Evolutionary conservation across 2,888 invertebrate species (phyloP), one percentile per base, ranked within the genome.

Genomic region (Philereme vetulata): DNA sequence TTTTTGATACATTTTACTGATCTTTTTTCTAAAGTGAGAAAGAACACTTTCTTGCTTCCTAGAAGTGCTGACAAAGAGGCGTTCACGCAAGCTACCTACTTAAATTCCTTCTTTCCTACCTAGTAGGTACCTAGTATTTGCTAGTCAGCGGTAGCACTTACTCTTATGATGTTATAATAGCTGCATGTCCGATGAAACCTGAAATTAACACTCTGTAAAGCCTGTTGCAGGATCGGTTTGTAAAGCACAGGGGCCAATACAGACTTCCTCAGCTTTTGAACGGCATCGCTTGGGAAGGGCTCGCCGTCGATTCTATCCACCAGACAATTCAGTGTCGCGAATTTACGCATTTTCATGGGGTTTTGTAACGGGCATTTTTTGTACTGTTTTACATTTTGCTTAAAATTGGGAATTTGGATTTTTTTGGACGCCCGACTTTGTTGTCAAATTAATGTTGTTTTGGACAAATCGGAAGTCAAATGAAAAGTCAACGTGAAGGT

Each of bases 131-230:
- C 4, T 35, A 35, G 4, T 35, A 5, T 5, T 21, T 21, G 21
- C 21, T 21, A 21, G 21, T 1, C 21, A 21, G 21, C 21, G 21
- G 21, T 21, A 21, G 21, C 8, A 54, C 65, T 48, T 77, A 84
- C 86, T 78, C 75, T 70, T 65, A 82, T 71, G 67, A 85, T 74
- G 68, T 85, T 76, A n/a, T 76, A 75, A 62, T 70, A 80, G 62
- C 91, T 90, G 73, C 85, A 87, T 66, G 81, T 78, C 60, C 90
- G 81, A 59, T 90, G 91, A 63, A 82, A 91, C 66, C 74, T 75
- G 57, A 91, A 90, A 63, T 90, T 80, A 33, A 81, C 75, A 60
- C 75, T 77, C 64, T 82, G 78, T 56, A 91, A 72, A 33, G 88
- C 81, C 70, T 85, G 78, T 62, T 80, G 80, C 42, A 91, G 88